A percentile compares a stretch with the other conserved stretches of the same genome.
These are phyloP conservation scores for Moxostoma hubbsi DNA, from an alignment of 2,797 vertebrate species.

Conservation along the genomic window DNA sequence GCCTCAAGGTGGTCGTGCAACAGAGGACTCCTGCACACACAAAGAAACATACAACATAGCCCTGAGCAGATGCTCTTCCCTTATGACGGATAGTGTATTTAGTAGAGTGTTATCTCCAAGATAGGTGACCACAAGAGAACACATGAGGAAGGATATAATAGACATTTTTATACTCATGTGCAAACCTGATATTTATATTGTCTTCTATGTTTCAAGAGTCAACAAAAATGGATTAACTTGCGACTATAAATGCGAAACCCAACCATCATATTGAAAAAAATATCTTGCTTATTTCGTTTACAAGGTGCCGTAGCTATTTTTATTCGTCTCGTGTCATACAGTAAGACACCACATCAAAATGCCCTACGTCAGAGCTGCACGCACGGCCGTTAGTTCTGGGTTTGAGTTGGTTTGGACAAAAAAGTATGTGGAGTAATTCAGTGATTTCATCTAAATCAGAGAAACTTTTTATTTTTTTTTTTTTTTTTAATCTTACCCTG, in stretches of 20 bases:
- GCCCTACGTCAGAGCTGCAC: neutral
- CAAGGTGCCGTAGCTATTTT: neutral
- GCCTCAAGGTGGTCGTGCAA: slow-evolving; percentile 29
- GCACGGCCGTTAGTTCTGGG: neutral
- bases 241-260: neutral
- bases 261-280: neutral
- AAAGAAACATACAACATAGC: neutral
- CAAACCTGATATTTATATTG: neutral
- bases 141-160: too few species aligned
- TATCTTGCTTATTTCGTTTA: neutral
- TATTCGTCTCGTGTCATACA: neutral
- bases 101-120: neutral
- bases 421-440: neutral
- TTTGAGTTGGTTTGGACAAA: neutral
- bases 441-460: neutral
- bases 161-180: neutral
- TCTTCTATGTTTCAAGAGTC: neutral
- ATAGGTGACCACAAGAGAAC: neutral
- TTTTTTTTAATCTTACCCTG: slow-evolving; percentile 29
- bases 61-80: neutral
- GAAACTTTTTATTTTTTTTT: neutral
- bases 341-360: too few species aligned
- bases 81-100: neutral
- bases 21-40: slow-evolving; percentile 29
- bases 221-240: neutral